Base-by-base conservation (phyloP, 2,113 vertebrate genomes). In the Chascanopsetta lugubris region DNA sequence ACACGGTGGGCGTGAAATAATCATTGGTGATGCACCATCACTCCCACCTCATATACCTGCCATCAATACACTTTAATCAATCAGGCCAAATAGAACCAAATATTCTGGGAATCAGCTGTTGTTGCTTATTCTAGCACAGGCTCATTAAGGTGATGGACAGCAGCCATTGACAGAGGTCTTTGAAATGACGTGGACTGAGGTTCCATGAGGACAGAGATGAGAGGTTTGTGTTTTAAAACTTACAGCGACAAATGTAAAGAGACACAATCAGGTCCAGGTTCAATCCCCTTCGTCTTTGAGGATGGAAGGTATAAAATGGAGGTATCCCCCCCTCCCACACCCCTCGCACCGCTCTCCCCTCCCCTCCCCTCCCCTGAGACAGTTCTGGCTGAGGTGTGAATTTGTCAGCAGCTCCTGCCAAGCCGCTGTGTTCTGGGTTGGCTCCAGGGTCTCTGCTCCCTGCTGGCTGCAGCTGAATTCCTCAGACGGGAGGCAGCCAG, bases 371-470 rank as follows among this genome's bases (percentile, higher is more conserved):
- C 49, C 48, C 34, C 32, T 17, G 6, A 47, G 53, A 46, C 22
- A 22, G 46, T 58, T 66, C 51, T 62, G 24, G 10, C 48, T 27
- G n/a, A 49, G 24, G 61, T 53, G 42, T 32, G 24, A 25, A 61
- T 48, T 45, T 5, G 42, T 61, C 27, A 63, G 34, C 24, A 46
- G 22, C 55, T 30, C 13, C 45, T 56, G 27, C 40, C 30, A 38
- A 49, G 54, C 54, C 58, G 32, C 13, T 47, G 42, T 50, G 50
- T 65, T 20, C 36, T 74, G 61, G 75, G 22, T 60, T 42, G 36
- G 13, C 49, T 64, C 69, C 62, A 61, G 50, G 38, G 38, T 79
- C 50, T 54, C 50, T 54, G 49, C 42, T 64, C 50, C 63, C 74
- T 69, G 4, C n/a, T 63, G 70, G 63, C 61, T 57, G 15, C 26